Evolutionary conservation across 2,113 vertebrate species (phyloP).

Genomic region (Oncorhynchus gorbuscha): DNA sequence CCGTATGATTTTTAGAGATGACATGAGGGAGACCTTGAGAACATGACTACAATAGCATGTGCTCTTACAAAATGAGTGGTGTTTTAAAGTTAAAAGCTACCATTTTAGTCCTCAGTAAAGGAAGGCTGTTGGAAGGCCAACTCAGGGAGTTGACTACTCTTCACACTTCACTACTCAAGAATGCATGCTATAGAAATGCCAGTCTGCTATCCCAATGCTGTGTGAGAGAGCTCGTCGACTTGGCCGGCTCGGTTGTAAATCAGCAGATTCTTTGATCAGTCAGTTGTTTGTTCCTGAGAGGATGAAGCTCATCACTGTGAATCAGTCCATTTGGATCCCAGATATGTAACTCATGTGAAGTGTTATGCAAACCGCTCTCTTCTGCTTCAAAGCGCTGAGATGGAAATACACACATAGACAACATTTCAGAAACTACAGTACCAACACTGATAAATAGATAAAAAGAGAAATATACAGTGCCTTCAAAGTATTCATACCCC

Average conservation of each 20-base stretch:
- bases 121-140: background rate
- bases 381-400: too few species aligned
- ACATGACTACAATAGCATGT: too few species aligned
- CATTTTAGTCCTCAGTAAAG: background rate
- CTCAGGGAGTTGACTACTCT: background rate
- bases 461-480: too few species aligned
- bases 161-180: background rate
- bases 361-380: too few species aligned
- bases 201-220: background rate
- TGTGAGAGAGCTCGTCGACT: background rate
- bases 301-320: background rate
- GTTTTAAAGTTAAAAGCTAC: background rate
- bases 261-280: conserved; percentile 4
- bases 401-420: too few species aligned
- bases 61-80: too few species aligned
- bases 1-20: too few species aligned
- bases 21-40: too few species aligned
- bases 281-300: background rate
- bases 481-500: too few species aligned
- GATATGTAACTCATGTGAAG: too few species aligned
- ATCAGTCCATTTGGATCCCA: background rate
- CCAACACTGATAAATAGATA: too few species aligned
- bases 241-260: background rate
- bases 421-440: too few species aligned
- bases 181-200: background rate